Conservation (phyloP, 2,888 invertebrate species). For the Rhamphomyia laevipes region DNA sequence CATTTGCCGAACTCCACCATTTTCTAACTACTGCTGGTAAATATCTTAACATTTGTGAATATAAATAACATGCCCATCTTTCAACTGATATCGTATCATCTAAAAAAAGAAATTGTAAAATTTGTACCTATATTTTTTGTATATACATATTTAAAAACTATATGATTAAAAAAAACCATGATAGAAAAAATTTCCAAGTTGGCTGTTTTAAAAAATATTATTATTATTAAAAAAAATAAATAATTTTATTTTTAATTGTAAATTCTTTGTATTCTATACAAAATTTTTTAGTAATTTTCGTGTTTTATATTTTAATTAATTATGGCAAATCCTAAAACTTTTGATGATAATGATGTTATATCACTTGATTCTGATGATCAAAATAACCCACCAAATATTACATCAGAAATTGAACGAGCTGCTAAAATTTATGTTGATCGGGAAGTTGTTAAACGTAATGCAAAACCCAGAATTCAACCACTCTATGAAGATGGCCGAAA, state of each 20-base stretch:
- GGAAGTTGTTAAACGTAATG: conserved; percentile 5
- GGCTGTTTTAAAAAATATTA: background rate
- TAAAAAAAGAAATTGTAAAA: conserved; percentile 13
- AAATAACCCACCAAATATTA: background rate
- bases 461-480: conserved; percentile 20
- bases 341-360: conserved; percentile 13
- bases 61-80: conserved; percentile 50
- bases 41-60: conserved; percentile 47
- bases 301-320: conserved; percentile 5
- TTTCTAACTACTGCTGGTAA: conserved; percentile 62
- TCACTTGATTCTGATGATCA: background rate
- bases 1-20: conserved; percentile 63
- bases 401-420: conserved; percentile 26
- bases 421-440: conserved; percentile 23
- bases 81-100: conserved; percentile 26
- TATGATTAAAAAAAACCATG: background rate
- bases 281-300: too few species aligned
- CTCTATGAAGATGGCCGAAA: conserved; percentile 21
- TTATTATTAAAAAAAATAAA: too few species aligned
- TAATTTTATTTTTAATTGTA: background rate
- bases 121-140: background rate
- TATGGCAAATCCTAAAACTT: conserved; percentile 13
- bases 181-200: background rate
- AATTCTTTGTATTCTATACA: background rate
- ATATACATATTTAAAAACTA: background rate